Evolutionary conservation across 2,113 vertebrate genomes (phyloP).

Genomic region (Helogale parvula): DNA sequence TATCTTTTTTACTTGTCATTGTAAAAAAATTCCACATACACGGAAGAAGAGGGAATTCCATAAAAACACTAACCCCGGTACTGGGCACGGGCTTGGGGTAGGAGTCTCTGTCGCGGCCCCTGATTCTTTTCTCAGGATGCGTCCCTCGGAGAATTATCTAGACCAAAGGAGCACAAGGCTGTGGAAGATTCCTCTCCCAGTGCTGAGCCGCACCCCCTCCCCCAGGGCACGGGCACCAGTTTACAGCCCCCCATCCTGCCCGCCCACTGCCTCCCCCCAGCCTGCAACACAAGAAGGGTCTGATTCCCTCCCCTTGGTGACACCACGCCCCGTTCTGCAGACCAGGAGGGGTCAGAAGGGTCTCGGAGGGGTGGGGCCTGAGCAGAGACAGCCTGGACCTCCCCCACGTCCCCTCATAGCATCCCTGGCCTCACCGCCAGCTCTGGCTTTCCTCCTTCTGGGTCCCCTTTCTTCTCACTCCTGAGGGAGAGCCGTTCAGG

Average conservation of each 20-base stretch:
- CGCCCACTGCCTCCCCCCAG: fast-evolving
- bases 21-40: not conserved
- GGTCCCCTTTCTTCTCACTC: too few relatives aligned
- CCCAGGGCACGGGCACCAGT: not conserved
- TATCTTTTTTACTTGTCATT: conserved; percentile 7
- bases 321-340: not conserved
- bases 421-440: not conserved
- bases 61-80: not conserved
- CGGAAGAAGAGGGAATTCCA: not conserved
- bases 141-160: fast-evolving
- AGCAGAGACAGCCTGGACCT: not conserved
- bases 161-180: too few relatives aligned
- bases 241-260: fast-evolving
- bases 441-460: not conserved
- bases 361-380: too few relatives aligned
- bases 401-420: fast-evolving
- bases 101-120: fast-evolving
- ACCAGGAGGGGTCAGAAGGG: not conserved
- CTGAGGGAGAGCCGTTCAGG: not conserved
- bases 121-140: not conserved
- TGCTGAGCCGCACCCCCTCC: fast-evolving
- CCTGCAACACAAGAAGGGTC: too few relatives aligned
- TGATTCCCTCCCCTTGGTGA: fast-evolving
- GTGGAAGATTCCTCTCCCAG: fast-evolving
- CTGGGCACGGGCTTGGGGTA: fast-evolving